A percentile compares a stretch with the other conserved stretches of the same genome.
Conservation (phyloP, 2,797 vertebrate species). For the Eulemur albifrons region DNA sequence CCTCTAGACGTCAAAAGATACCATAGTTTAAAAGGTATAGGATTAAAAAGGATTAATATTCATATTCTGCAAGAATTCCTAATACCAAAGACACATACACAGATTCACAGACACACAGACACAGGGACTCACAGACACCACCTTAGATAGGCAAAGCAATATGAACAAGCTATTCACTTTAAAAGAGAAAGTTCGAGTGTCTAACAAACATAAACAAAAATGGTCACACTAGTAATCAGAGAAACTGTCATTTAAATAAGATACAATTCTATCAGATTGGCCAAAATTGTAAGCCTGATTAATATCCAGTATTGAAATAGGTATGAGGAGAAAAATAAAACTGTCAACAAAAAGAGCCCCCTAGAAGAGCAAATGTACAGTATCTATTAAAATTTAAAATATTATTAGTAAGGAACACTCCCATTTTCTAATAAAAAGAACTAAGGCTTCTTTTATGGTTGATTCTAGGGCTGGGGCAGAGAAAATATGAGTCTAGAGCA, state of each 20-base stretch:
- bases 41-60: background rate
- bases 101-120: no score
- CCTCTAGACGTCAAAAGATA: background rate
- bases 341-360: background rate
- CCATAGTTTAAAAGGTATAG: background rate
- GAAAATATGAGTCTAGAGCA: background rate
- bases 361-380: background rate
- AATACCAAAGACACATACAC: background rate
- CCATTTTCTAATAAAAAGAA: background rate
- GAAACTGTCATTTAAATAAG: background rate
- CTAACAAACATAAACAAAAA: background rate
- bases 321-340: background rate
- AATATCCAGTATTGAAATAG: background rate
- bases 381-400: background rate
- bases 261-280: background rate
- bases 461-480: background rate
- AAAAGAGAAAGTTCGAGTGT: background rate
- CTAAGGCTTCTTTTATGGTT: background rate
- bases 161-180: background rate
- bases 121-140: background rate
- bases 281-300: background rate
- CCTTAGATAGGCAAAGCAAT: background rate
- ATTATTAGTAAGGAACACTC: background rate
- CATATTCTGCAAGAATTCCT: background rate
- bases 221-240: background rate